These are phyloP conservation scores for Mamestra brassicae DNA, from an alignment of 2,888 invertebrate genomes.

Conservation along the genomic window DNA sequence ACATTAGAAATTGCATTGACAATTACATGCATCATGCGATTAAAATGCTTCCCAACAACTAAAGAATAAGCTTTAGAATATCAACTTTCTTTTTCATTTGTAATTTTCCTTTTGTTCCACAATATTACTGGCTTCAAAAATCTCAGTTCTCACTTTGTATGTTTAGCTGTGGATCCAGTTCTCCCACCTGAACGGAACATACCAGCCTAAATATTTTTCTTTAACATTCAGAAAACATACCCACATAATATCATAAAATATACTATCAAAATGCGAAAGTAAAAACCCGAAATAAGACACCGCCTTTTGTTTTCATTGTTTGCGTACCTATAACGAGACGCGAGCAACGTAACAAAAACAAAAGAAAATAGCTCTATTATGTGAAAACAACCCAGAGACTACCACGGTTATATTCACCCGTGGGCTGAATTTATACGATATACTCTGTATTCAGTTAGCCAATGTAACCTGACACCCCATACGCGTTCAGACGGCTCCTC, in stretches of 20 bases:
- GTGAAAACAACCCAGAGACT: constrained; percentile 90
- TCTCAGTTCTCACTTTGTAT: constrained; percentile 1
- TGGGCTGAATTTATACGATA: constrained; percentile 90
- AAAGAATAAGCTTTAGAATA: not conserved
- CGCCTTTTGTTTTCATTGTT: constrained; percentile 89
- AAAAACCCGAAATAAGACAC: constrained; percentile 87
- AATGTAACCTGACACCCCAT: constrained; percentile 73
- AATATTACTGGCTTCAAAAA: not conserved
- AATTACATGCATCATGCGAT: no score
- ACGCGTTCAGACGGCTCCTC: constrained; percentile 56
- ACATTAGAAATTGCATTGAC: not conserved
- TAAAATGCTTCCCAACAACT: no score
- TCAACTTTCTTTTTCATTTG: not conserved
- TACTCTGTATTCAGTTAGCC: constrained; percentile 84
- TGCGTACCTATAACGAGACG: constrained; percentile 87
- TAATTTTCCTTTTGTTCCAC: not conserved
- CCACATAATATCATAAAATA: constrained; percentile 75
- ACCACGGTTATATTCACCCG: constrained; percentile 89
- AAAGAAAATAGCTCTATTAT: constrained; percentile 91
- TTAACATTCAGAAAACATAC: constrained; percentile 71
- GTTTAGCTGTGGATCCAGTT: constrained; percentile 22
- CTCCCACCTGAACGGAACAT: constrained; percentile 43
- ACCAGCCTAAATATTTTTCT: constrained; percentile 64
- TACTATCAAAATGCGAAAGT: constrained; percentile 79
- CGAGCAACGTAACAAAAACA: constrained; percentile 88